phyloP scores from a whole-genome alignment of 2,888 invertebrate genomes.

The Muscina levida region DNA sequence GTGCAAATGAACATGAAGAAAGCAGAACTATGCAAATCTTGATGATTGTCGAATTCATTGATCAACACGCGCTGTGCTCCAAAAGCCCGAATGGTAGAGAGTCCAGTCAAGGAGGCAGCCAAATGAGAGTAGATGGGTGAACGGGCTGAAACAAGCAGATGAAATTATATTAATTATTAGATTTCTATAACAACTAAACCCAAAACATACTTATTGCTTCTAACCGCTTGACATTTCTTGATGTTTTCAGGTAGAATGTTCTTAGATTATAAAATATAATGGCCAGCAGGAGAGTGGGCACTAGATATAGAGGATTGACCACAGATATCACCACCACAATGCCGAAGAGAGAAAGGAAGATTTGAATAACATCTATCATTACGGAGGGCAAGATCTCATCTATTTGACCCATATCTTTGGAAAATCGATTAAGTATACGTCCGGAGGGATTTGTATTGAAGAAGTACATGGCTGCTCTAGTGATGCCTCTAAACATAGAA shows the following conservation, averaged over 20 bases:
- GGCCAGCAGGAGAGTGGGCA: conserved; percentile 86
- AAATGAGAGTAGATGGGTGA: conserved; percentile 97
- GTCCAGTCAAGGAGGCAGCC: conserved; percentile 92
- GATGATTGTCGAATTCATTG: conserved; percentile 89
- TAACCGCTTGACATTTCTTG: conserved; percentile 89
- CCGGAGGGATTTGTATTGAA: conserved; percentile 93
- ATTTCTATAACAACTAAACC: too few species aligned
- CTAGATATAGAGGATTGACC: conserved; percentile 87
- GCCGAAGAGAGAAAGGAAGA: conserved; percentile 90
- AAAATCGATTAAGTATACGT: conserved; percentile 91
- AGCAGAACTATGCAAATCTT: conserved; percentile 93
- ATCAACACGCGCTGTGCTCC: conserved; percentile 89
- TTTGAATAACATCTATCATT: conserved; percentile 82
- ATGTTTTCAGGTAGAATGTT: conserved; percentile 88
- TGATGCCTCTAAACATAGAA: conserved; percentile 90
- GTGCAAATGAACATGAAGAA: conserved; percentile 95
- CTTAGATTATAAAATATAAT: conserved; percentile 88
- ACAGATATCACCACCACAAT: conserved; percentile 88
- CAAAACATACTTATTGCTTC: conserved; percentile 89
- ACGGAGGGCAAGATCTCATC: conserved; percentile 79
- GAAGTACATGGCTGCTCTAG: conserved; percentile 90
- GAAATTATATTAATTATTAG: conserved; percentile 13
- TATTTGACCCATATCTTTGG: conserved; percentile 90
- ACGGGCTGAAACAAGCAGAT: conserved; percentile 83
- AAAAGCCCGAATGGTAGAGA: conserved; percentile 95